Base-by-base conservation (phyloP, 1,140 invertebrate species). In the Drosophila azteca region DNA sequence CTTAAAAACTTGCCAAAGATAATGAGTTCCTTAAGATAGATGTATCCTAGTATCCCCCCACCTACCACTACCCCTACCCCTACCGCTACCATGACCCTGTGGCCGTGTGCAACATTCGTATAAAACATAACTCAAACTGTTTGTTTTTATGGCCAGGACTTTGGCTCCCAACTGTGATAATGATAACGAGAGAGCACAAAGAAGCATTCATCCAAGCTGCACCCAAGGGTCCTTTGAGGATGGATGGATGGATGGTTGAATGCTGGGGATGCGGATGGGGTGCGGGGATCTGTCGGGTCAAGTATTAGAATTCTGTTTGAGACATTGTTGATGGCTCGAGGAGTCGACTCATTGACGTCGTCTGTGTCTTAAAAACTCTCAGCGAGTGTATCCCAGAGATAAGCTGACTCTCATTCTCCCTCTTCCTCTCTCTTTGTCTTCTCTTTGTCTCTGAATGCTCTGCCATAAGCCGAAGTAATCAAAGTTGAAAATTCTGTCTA, bases 1-100 rank as follows among this genome's bases (percentile, higher is more conserved):
- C 74, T 88, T 68, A 82, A 87, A 84, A 87, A 87, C 74, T 87
- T 87, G 83, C 82, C 78, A 82, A 77, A 87, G 82, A 87, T 87
- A 87, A 87, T 87, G 82, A 87, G 82, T 87, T 87, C 80, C 60
- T 82, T 82, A 87, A 87, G 82, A 87, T 69, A 78, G 78, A 76
- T 82, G 75, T 58, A 60, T 43, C 11, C 15, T 11, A 44, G 35
- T 15, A 41, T 26, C 24, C 13, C 35, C 11, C 11, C 51, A 43
- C 8, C 46, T 13, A 9, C 26, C 29, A 17, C 26, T 29, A 24
- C 3, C 20, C 15, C 24, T 26, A 26, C 0, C 24, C n/a, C 50
- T 55, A 8, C 7, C 31, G 8, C 2, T 2, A 8, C 29, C 7
- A 31, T 31, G 31, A 31, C 26, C 45, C 49, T 39, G 51, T 39